phyloP scores from a whole-genome alignment of 1,140 invertebrate species.

The Agrilus planipennis region DNA sequence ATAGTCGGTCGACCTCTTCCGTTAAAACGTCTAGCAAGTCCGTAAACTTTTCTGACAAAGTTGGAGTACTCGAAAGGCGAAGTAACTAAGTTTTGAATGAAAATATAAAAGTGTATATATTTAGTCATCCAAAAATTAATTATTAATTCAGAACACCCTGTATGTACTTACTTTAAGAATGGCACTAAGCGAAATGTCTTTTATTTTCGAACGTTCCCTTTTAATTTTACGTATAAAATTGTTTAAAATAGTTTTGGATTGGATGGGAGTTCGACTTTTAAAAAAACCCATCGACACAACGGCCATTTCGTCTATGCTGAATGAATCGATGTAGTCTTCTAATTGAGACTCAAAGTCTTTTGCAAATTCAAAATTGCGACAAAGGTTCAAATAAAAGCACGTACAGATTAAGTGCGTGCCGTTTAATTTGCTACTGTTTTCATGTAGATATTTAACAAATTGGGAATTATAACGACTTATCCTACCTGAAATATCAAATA shows the following conservation, averaged over 20 bases:
- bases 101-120: background rate
- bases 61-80: slow-evolving; percentile 31
- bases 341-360: slow-evolving; percentile 38
- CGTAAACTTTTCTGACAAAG: slow-evolving; percentile 21
- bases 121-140: too few relatives aligned
- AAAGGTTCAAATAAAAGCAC: slow-evolving; percentile 41
- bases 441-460: slow-evolving; percentile 35
- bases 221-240: slow-evolving; percentile 34
- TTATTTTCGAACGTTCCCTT: slow-evolving; percentile 30
- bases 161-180: slow-evolving; percentile 39
- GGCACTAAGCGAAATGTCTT: slow-evolving; percentile 38
- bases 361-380: slow-evolving; percentile 38
- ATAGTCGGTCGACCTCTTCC: slow-evolving; percentile 34
- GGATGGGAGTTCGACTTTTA: slow-evolving; percentile 44
- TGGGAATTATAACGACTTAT: slow-evolving; percentile 34
- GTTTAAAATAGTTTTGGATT: slow-evolving; percentile 30
- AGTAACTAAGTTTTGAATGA: slow-evolving; percentile 26
- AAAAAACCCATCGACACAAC: slow-evolving; percentile 48
- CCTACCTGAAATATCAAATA: slow-evolving; percentile 12
- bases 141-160: too few relatives aligned
- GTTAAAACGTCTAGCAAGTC: slow-evolving; percentile 27
- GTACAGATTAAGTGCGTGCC: slow-evolving; percentile 41
- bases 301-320: slow-evolving; percentile 42
- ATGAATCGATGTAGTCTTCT: slow-evolving; percentile 32
- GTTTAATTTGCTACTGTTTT: too few relatives aligned